phyloP scores from a whole-genome alignment of 2,797 vertebrate genomes.

The Rhyacichthys aspro region DNA sequence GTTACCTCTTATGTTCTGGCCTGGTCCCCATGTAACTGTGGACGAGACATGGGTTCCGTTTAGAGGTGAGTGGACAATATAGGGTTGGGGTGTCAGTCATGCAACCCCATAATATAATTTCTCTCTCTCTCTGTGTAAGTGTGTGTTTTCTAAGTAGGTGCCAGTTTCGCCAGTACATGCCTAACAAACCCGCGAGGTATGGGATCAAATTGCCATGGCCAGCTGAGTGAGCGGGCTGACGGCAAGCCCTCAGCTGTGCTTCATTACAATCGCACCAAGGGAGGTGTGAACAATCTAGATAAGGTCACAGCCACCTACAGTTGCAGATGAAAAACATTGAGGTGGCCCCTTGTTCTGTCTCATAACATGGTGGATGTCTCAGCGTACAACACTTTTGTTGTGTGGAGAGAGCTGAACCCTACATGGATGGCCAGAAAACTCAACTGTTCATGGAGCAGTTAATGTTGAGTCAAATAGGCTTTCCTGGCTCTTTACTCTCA shows the following conservation, averaged over 20 bases:
- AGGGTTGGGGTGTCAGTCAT: too few species aligned
- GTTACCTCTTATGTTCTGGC: too few species aligned
- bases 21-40: too few species aligned
- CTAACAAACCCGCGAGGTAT: neutral
- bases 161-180: neutral
- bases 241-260: neutral
- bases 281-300: conserved; percentile 8
- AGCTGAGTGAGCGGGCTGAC: neutral
- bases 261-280: conserved; percentile 4
- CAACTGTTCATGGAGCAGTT: too few species aligned
- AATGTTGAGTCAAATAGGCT: too few species aligned
- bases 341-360: neutral
- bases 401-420: conserved; percentile 7
- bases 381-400: neutral
- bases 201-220: neutral
- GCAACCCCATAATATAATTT: too few species aligned
- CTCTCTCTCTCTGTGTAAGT: too few species aligned
- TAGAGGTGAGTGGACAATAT: too few species aligned
- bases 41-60: too few species aligned
- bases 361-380: neutral
- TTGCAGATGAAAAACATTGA: neutral
- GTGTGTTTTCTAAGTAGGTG: neutral
- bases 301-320: neutral
- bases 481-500: too few species aligned
- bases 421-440: too few species aligned